phyloP scores from a whole-genome alignment of 2,888 invertebrate genomes.

The Crocallis elinguaria region DNA sequence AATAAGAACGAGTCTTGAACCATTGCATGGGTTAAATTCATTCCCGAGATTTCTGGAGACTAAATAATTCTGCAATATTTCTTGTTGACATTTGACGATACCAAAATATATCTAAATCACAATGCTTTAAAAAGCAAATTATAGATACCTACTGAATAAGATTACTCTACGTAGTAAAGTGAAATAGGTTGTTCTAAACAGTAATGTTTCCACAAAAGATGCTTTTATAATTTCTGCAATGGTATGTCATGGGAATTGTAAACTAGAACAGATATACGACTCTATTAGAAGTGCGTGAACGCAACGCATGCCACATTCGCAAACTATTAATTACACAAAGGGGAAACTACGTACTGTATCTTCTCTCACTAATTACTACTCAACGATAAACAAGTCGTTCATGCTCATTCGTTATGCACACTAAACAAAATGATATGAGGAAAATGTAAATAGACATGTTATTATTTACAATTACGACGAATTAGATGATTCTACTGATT shows the following conservation, averaged over 20 bases:
- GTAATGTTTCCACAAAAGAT: conserved; percentile 1
- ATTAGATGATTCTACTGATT: conserved; percentile 4
- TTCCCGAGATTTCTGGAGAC: too few species aligned
- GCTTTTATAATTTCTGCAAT: conserved; percentile 5
- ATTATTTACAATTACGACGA: conserved; percentile 18
- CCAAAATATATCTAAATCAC: too few species aligned
- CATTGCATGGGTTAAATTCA: too few species aligned
- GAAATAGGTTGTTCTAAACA: background rate
- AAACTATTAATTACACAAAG: conserved; percentile 42
- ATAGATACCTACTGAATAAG: too few species aligned
- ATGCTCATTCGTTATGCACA: conserved; percentile 45
- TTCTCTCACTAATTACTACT: conserved; percentile 40
- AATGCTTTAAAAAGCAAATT: too few species aligned
- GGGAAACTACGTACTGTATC: conserved; percentile 41
- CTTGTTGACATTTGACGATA: too few species aligned
- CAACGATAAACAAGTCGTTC: conserved; percentile 29
- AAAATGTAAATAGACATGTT: conserved; percentile 11
- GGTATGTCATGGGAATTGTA: conserved; percentile 23
- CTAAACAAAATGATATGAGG: conserved; percentile 10
- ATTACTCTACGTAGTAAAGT: background rate
- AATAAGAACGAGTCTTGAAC: too few species aligned
- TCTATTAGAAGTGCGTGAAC: conserved; percentile 44
- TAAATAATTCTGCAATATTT: too few species aligned
- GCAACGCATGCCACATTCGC: conserved; percentile 40
- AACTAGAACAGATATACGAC: conserved; percentile 11